phyloP scores from a whole-genome alignment of 2,113 vertebrate genomes.

The Damaliscus lunatus region DNA sequence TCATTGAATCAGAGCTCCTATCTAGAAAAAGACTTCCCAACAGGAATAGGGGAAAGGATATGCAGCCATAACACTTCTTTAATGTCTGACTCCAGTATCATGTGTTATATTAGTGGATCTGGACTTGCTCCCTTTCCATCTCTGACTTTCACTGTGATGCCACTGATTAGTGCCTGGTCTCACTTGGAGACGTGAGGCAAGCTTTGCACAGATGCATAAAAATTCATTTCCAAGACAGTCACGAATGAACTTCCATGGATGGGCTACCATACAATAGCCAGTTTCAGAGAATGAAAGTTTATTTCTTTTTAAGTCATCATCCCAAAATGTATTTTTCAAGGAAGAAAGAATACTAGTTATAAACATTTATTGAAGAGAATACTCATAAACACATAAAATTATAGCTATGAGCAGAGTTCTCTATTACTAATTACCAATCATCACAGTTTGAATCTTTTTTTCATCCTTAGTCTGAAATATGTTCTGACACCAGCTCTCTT shows the following conservation, averaged over 20 bases:
- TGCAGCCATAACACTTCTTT: neutral
- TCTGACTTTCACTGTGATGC: neutral
- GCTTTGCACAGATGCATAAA: neutral
- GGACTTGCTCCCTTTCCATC: neutral
- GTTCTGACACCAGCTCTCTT: neutral
- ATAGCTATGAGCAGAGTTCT: neutral
- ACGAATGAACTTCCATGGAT: neutral
- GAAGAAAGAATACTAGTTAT: neutral
- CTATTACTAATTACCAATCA: neutral
- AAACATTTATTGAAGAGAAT: neutral
- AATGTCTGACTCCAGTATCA: neutral
- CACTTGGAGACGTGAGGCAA: neutral
- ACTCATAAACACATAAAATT: neutral
- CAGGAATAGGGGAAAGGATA: neutral
- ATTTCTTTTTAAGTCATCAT: neutral
- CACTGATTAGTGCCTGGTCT: neutral
- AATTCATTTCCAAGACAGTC: neutral
- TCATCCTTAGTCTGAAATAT: neutral
- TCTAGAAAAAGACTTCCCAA: neutral
- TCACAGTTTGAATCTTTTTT: neutral
- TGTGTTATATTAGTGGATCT: neutral
- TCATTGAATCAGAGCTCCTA: neutral
- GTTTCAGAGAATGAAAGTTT: constrained; percentile 29
- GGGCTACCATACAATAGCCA: neutral
- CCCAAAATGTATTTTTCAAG: neutral